A percentile compares a stretch with the other conserved stretches of the same genome.
Conservation (phyloP, 2,113 vertebrate species). For the Probosciger aterrimus region DNA sequence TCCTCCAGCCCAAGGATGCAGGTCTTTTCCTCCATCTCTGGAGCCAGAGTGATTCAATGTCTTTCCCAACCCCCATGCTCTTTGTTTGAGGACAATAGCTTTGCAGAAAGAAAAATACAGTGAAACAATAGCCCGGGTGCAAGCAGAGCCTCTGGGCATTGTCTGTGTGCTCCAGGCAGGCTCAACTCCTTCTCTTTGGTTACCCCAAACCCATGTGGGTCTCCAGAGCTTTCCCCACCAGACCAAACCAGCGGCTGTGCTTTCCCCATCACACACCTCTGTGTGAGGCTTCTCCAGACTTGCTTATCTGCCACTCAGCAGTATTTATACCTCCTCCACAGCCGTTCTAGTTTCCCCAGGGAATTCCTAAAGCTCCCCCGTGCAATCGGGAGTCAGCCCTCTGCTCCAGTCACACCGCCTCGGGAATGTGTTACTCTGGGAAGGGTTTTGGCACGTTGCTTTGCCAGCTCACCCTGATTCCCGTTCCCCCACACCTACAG, state of each 20-base stretch:
- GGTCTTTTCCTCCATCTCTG: not conserved
- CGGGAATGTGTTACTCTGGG: accelerated
- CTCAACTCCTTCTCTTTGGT: not conserved
- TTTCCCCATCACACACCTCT: not conserved
- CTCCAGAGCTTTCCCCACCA: not conserved
- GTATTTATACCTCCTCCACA: not conserved
- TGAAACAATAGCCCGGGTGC: not conserved
- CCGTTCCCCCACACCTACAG: not conserved
- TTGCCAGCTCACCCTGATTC: not conserved
- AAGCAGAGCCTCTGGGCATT: not conserved
- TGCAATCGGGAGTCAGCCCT: not conserved
- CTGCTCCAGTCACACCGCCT: not conserved
- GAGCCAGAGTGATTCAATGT: not conserved
- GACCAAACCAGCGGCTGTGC: not conserved
- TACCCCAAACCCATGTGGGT: not conserved
- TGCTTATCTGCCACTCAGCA: not conserved
- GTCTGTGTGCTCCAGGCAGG: not conserved
- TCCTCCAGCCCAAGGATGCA: not conserved
- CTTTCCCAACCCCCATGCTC: not conserved
- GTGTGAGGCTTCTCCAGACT: not conserved
- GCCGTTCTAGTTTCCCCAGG: not conserved
- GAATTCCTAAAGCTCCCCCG: not conserved
- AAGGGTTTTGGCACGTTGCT: not conserved
- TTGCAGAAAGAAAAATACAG: not conserved
- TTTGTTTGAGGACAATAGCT: not conserved